A percentile compares a stretch with the other conserved stretches of the same genome.
phyloP scores from a whole-genome alignment of 2,888 invertebrate genomes.

The Aporophyla lueneburgensis region DNA sequence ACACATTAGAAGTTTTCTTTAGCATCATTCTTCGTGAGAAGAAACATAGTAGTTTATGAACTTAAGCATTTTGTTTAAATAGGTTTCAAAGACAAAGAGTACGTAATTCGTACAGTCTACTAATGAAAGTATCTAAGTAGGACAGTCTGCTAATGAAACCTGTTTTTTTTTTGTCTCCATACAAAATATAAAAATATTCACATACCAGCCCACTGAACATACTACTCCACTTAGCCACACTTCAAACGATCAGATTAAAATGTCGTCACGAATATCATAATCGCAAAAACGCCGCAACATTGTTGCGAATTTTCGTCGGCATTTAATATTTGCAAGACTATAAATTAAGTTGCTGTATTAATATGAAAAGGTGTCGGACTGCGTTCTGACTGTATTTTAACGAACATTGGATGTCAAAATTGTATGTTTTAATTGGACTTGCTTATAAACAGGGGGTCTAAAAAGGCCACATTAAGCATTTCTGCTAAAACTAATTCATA shows the following conservation, averaged over 20 bases:
- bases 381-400: slow-evolving; percentile 45
- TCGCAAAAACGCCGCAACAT: slow-evolving; percentile 80
- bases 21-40: slow-evolving; percentile 10
- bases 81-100: not conserved
- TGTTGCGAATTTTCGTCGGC: slow-evolving; percentile 74
- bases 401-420: slow-evolving; percentile 49
- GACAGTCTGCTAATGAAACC: not conserved
- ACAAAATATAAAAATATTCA: not conserved
- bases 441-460: too few species aligned
- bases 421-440: slow-evolving; percentile 50
- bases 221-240: slow-evolving; percentile 33
- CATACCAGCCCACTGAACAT: slow-evolving; percentile 11
- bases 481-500: too few species aligned
- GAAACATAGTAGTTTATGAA: slow-evolving; percentile 1
- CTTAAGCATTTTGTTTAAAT: not conserved
- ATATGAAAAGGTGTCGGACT: slow-evolving; percentile 76
- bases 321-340: slow-evolving; percentile 71
- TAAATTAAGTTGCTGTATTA: slow-evolving; percentile 81
- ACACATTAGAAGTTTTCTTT: slow-evolving; percentile 13
- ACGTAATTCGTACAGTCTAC: not conserved
- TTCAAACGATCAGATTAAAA: slow-evolving; percentile 75
- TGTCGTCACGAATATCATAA: slow-evolving; percentile 76
- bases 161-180: too few species aligned
- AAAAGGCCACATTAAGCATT: too few species aligned
- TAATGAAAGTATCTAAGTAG: not conserved